phyloP scores from a whole-genome alignment of 2,888 invertebrate species.

The Leptinotarsa peninsularis region DNA sequence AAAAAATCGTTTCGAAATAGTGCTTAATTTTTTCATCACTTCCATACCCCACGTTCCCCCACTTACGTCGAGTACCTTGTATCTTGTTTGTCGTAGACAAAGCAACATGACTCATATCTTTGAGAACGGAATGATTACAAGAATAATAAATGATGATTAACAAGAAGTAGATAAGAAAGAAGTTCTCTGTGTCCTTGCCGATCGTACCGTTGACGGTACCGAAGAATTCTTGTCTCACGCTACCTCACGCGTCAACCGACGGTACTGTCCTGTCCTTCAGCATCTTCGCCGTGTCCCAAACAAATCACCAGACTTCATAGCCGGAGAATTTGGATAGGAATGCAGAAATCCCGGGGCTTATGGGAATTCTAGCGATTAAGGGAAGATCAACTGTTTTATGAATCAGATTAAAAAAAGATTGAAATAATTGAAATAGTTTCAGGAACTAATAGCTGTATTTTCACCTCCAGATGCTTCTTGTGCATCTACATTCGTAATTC shows the following conservation, averaged over 20 bases:
- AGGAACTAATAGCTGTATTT: too few relatives aligned
- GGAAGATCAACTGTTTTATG: too few relatives aligned
- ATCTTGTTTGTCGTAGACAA: slow-evolving; percentile 10
- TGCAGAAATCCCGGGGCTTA: neutral
- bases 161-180: slow-evolving; percentile 55
- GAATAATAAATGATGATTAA: slow-evolving; percentile 63
- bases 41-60: neutral
- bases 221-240: slow-evolving; percentile 62
- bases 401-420: too few relatives aligned
- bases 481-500: too few relatives aligned
- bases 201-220: slow-evolving; percentile 50
- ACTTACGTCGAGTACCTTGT: slow-evolving; percentile 1
- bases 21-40: too few relatives aligned
- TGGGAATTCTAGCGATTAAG: too few relatives aligned
- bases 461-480: too few relatives aligned
- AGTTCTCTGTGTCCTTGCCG: slow-evolving; percentile 43
- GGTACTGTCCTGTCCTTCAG: slow-evolving; percentile 57
- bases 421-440: too few relatives aligned
- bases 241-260: slow-evolving; percentile 57
- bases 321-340: slow-evolving; percentile 13
- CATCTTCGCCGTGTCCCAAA: slow-evolving; percentile 22
- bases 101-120: slow-evolving; percentile 22
- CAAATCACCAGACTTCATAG: slow-evolving; percentile 23
- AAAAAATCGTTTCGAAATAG: too few relatives aligned
- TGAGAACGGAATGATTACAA: slow-evolving; percentile 54